A percentile compares a stretch with the other conserved stretches of the same genome.
Evolutionary conservation across 2,888 invertebrate species (phyloP).

Genomic region (Lasioglossum leucozonium): DNA sequence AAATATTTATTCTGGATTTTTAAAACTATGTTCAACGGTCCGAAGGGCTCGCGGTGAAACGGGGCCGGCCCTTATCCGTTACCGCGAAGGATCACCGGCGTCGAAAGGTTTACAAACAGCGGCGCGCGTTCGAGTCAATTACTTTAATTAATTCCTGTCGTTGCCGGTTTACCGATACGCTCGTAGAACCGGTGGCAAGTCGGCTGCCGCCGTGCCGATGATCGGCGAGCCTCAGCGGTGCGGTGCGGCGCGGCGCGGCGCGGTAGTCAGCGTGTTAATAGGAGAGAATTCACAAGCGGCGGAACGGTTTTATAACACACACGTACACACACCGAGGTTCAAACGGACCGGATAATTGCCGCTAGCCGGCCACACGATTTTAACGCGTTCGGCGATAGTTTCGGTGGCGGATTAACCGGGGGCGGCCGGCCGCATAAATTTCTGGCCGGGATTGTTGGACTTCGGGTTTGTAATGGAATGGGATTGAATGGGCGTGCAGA

Average conservation of each 20-base stretch:
- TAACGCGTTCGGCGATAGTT: slow-evolving; percentile 21
- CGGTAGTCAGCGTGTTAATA: not conserved
- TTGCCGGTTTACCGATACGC: not conserved
- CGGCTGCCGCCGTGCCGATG: not conserved
- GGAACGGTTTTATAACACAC: not conserved
- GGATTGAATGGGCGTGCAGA: slow-evolving; percentile 21
- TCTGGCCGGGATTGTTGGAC: not conserved
- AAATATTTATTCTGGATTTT: too few species aligned
- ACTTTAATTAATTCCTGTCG: slow-evolving; percentile 1
- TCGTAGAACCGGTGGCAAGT: not conserved
- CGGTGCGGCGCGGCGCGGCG: too few species aligned
- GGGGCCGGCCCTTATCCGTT: not conserved
- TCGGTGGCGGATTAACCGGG: slow-evolving; percentile 9
- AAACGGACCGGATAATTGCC: slow-evolving; percentile 25
- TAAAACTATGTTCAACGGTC: too few species aligned
- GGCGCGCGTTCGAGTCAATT: not conserved
- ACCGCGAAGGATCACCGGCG: not conserved
- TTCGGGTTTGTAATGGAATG: slow-evolving; percentile 25
- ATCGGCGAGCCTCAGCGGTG: not conserved
- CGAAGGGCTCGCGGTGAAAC: too few species aligned
- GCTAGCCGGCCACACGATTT: slow-evolving; percentile 21
- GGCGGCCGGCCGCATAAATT: not conserved
- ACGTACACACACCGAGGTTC: not conserved
- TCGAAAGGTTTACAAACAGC: slow-evolving; percentile 1
- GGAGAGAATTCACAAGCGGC: slow-evolving; percentile 12